Base-by-base conservation (phyloP, 2,797 vertebrate genomes). In the Knipowitschia caucasica region DNA sequence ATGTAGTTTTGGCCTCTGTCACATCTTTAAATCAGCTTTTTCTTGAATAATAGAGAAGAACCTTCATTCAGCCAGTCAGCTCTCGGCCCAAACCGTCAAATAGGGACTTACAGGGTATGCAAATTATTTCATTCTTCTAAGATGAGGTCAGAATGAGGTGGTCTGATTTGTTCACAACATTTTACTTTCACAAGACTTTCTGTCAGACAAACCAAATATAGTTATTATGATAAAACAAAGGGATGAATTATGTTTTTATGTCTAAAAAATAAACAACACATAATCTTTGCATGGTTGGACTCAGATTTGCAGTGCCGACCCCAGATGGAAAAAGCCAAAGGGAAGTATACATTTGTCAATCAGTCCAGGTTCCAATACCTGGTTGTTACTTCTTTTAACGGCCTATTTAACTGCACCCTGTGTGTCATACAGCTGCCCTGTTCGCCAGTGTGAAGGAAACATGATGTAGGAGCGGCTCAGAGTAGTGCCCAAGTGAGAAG, bases 401-500 rank as follows among this genome's bases (percentile, higher is more conserved):
- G 23, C n/a, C 23, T 35, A 25, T 35, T 35, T 36, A 50, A 17
- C 31, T 10, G 23, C 10, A 33, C 33, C 33, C 34, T 12, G 2
- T 2, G n/a, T 18, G 26, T 54, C 61, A 65, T 51, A 51, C 46
- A 50, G 29, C 46, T 60, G 29, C 34, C 20, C 53, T 18, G 9
- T 20, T 1, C n/a, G 31, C 15, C 29, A 15, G 46, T 52, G 39
- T 35, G 14, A 35, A 46, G 44, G 11, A 53, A 38, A 35, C 39
- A 54, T 50, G 23, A 40, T 57, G 31, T 62, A 61, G 70, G 35
- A 53, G 23, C 6, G 67, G 46, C 52, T n/a, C 31, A 26, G 49
- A 49, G 50, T 30, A 42, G 42, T 39, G 35, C 59, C 65, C 65
- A 56, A 59, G 52, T 36, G 47, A 69, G 57, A 67, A 66, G 73